Evolutionary conservation across 2,888 invertebrate species (phyloP).

Genomic region (Drepanosiphum platanoidis): DNA sequence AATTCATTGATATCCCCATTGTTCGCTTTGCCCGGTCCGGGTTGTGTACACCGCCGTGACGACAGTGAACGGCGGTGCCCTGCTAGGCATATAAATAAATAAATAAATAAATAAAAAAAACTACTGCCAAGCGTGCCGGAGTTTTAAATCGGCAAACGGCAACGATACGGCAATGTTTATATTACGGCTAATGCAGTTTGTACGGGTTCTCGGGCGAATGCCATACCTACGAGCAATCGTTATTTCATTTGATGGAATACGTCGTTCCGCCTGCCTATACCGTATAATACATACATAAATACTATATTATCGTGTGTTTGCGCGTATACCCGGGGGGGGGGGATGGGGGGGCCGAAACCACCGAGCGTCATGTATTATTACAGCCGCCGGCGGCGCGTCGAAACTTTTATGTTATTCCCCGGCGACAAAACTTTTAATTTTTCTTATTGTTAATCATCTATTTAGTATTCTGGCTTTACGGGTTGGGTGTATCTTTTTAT

Average conservation of each 20-base stretch:
- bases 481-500: background rate
- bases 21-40: background rate
- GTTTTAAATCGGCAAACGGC: background rate
- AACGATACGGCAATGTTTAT: background rate
- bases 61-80: background rate
- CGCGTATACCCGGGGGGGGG: too few species aligned
- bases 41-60: background rate
- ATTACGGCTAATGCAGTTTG: background rate
- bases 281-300: too few species aligned
- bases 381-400: background rate
- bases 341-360: too few species aligned
- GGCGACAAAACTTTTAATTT: slow-evolving; percentile 23
- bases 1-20: background rate
- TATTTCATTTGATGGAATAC: background rate
- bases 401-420: slow-evolving; percentile 19
- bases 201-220: background rate
- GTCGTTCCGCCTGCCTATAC: too few species aligned
- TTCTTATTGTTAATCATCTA: slow-evolving; percentile 14
- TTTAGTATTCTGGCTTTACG: background rate
- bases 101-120: background rate
- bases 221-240: background rate
- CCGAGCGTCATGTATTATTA: background rate
- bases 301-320: too few species aligned
- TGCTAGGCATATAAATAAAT: background rate
- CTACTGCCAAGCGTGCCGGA: background rate